Evolutionary conservation across 2,888 invertebrate genomes (phyloP).

Genomic region (Heteromyza rotundicornis): DNA sequence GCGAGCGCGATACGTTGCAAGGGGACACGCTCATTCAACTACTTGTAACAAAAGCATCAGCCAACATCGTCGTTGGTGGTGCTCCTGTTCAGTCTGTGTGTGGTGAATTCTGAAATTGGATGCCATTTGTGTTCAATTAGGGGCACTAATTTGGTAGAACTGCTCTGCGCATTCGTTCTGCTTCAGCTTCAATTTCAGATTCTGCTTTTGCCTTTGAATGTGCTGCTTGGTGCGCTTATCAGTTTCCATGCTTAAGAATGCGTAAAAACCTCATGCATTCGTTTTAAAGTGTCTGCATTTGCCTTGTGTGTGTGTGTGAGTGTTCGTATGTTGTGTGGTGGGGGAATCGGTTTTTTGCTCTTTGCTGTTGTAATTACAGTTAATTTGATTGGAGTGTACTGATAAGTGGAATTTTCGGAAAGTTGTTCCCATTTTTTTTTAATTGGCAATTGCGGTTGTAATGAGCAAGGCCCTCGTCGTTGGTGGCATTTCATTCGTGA

Average conservation of each 20-base stretch:
- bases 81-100: not conserved
- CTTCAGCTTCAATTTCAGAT: too few relatives aligned
- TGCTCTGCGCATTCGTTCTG: slow-evolving; percentile 16
- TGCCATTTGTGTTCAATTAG: slow-evolving; percentile 55
- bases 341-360: not conserved
- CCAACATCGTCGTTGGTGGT: not conserved
- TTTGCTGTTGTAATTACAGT: not conserved
- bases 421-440: too few relatives aligned
- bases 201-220: too few relatives aligned
- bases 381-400: not conserved
- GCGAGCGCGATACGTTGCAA: too few relatives aligned
- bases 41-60: not conserved
- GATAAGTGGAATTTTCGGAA: too few relatives aligned
- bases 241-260: not conserved
- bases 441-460: too few relatives aligned
- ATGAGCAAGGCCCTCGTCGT: too few relatives aligned
- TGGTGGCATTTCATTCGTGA: too few relatives aligned
- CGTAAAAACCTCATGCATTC: not conserved
- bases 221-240: not conserved
- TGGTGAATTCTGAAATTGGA: slow-evolving; percentile 44
- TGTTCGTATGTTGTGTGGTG: too few relatives aligned
- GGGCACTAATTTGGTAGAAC: slow-evolving; percentile 47
- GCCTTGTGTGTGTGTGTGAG: not conserved
- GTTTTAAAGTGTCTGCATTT: not conserved
- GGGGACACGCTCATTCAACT: too few relatives aligned